A percentile compares a stretch with the other conserved stretches of the same genome.
These are phyloP conservation scores for Lutjanus campechanus DNA, from an alignment of 2,797 vertebrate genomes.

Conservation along the genomic window DNA sequence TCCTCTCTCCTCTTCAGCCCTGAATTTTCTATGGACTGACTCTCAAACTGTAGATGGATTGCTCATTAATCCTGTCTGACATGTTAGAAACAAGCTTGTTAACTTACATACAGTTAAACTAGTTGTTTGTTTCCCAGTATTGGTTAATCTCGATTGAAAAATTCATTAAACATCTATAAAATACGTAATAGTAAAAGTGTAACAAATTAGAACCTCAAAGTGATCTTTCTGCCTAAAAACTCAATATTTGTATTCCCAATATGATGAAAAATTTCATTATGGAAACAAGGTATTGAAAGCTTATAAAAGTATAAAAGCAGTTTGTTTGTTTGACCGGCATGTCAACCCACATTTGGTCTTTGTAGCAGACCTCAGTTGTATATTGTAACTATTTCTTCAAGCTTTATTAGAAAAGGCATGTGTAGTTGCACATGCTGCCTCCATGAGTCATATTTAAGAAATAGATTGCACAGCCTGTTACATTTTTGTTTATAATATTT, in stretches of 20 bases:
- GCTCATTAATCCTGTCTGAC: neutral
- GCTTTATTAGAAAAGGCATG: too few relatives aligned
- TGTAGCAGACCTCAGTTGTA: neutral
- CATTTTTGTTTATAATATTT: too few relatives aligned
- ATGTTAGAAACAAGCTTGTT: neutral
- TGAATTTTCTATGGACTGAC: conserved; percentile 11
- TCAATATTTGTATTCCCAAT: too few relatives aligned
- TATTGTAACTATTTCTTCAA: neutral
- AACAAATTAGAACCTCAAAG: neutral
- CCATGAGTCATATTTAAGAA: too few relatives aligned
- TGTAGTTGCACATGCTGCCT: too few relatives aligned
- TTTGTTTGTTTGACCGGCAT: neutral
- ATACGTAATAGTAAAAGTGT: too few relatives aligned
- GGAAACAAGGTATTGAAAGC: too few relatives aligned
- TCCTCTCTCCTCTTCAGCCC: conserved; percentile 10
- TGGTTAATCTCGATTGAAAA: neutral
- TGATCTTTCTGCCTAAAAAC: neutral
- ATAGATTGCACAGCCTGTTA: too few relatives aligned
- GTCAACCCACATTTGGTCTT: neutral
- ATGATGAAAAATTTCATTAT: too few relatives aligned
- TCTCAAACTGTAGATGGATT: conserved; percentile 22
- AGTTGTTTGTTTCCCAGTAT: neutral
- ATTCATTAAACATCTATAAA: neutral
- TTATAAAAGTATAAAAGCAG: too few relatives aligned
- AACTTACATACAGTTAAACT: neutral